Conservation (phyloP, 1,140 invertebrate genomes). For the Holotrichia oblita region DNA sequence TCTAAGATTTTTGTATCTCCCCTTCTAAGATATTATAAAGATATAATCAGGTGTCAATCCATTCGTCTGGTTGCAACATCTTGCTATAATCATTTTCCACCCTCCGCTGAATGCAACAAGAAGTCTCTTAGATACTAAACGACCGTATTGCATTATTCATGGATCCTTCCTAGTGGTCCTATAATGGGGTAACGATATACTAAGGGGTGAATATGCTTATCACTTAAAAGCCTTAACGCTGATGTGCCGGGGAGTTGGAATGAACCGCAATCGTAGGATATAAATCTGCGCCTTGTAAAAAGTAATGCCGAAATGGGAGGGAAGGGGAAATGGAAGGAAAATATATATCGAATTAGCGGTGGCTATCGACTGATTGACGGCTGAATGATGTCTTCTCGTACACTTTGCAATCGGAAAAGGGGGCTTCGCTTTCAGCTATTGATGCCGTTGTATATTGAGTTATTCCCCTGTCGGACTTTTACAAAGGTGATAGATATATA, state of each 20-base stretch:
- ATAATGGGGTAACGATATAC: conserved; percentile 6
- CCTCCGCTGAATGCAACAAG: background rate
- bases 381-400: background rate
- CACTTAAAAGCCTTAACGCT: background rate
- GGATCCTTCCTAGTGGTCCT: background rate
- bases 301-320: background rate
- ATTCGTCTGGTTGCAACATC: background rate
- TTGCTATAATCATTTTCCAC: background rate
- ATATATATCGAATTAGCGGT: background rate
- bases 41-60: background rate
- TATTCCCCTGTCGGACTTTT: background rate
- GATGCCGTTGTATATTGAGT: background rate
- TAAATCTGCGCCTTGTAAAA: background rate
- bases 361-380: background rate
- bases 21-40: background rate
- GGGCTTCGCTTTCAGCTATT: background rate
- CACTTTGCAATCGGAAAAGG: background rate
- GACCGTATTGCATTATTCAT: conserved; percentile 1
- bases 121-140: background rate
- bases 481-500: background rate
- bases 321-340: background rate
- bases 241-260: background rate
- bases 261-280: background rate
- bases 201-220: background rate
- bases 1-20: background rate